These are phyloP conservation scores for Ptychoptera contaminata DNA, from an alignment of 2,888 invertebrate genomes.

Conservation along the genomic window DNA sequence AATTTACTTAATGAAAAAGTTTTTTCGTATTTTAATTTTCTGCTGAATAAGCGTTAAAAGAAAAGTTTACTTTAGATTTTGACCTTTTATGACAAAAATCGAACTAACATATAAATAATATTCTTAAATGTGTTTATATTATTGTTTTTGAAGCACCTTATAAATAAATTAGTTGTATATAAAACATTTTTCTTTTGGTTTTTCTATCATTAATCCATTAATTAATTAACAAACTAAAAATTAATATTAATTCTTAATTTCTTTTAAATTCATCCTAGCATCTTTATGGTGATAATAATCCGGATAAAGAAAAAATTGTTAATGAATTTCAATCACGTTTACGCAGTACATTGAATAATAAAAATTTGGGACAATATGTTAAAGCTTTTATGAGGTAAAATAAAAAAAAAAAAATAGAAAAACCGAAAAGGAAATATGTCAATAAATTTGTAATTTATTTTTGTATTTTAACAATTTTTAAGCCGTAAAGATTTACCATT, in stretches of 20 bases:
- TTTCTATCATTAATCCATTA: background rate
- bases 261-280: background rate
- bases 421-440: background rate
- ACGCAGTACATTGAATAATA: conserved; percentile 57
- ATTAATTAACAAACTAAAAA: background rate
- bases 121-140: too few relatives aligned
- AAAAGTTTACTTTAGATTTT: too few relatives aligned
- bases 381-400: conserved; percentile 71
- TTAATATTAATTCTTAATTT: background rate
- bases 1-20: too few relatives aligned
- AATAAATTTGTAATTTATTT: too few relatives aligned
- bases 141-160: too few relatives aligned
- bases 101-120: too few relatives aligned
- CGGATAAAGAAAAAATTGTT: conserved; percentile 59
- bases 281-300: conserved; percentile 33
- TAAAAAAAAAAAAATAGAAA: too few relatives aligned
- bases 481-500: conserved; percentile 57
- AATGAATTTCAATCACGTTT: conserved; percentile 60
- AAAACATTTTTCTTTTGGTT: too few relatives aligned
- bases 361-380: conserved; percentile 68
- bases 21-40: too few relatives aligned
- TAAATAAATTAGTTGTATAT: too few relatives aligned
- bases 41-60: too few relatives aligned
- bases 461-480: conserved; percentile 11
- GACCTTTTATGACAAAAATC: too few relatives aligned